Base-by-base conservation (phyloP, 2,113 vertebrate species). In the Eulemur rufifrons region DNA sequence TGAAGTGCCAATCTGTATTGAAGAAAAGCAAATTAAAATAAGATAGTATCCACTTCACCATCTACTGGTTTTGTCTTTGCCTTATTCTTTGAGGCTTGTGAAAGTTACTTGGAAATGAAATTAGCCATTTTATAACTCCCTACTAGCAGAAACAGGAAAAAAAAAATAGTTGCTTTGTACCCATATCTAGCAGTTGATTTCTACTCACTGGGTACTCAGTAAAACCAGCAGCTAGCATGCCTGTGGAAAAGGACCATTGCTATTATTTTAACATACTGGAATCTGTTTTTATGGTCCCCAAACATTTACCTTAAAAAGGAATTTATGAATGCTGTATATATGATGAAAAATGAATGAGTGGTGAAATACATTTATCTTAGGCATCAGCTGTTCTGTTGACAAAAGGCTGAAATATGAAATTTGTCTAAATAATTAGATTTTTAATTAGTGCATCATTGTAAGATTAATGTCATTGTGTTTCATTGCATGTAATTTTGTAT, bases 361-460 rank as follows among this genome's bases (percentile, higher is more conserved):
- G 96, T 97, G 77, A 85, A 97, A 95, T 86, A 42, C 59, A 96
- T 98, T 98, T 66, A 95, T 98, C 95, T 96, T 98, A 42, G 92
- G 96, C 83, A 90, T 98, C 69, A 42, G 86, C 97, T 98, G 92
- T 94, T 98, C 94, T 80, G 52, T 95, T 98, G 97, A 98, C 96
- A 98, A 92, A 98, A 98, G 95, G 39, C 97, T 97, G 98, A 98
- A 96, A 98, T 98, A 97, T 95, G 96, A 98, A 98, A 98, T 98
- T 97, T 98, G 97, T 98, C 94, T 98, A 97, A 98, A 96, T 98
- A 98, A 98, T 99, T 98, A 98, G 96, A 97, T 98, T 98, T 98
- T 96, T 98, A 98, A 98, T 98, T 98, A 98, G 96, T 98, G 73
- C 90, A 96, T 98, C 89, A 94, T 94, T 95, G 56, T 98, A 96